Base-by-base conservation (phyloP, 2,888 invertebrate genomes). In the Sycophila texana region DNA sequence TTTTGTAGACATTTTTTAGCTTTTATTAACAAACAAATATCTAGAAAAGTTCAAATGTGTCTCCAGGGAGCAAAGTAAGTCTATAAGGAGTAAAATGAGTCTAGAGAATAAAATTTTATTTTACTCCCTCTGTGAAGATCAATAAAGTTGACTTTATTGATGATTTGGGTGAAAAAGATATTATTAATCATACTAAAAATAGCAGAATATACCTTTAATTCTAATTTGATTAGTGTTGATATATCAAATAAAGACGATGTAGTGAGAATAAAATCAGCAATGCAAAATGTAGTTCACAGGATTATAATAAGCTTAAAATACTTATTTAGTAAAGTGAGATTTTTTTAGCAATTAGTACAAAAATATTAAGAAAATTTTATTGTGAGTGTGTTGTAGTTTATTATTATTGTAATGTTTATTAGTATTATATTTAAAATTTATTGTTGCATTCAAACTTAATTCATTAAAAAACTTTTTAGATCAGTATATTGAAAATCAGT, bases 121-220 rank as follows among this genome's bases (percentile, higher is more conserved):
- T n/a, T n/a, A n/a, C n/a, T n/a, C n/a, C n/a, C n/a, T n/a, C n/a
- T n/a, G n/a, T n/a, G n/a, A n/a, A n/a, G n/a, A n/a, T n/a, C n/a
- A n/a, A n/a, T n/a, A n/a, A n/a, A n/a, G n/a, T n/a, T n/a, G n/a
- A n/a, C n/a, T n/a, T n/a, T n/a, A n/a, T n/a, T n/a, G n/a, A n/a
- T n/a, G n/a, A n/a, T n/a, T n/a, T n/a, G n/a, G n/a, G n/a, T n/a
- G n/a, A n/a, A n/a, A n/a, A n/a, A n/a, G n/a, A n/a, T n/a, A n/a
- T n/a, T 10, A 39, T 5, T 39, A 39, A 67, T 63, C 73, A 80
- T 76, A 72, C 77, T 51, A 74, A 47, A 76, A 77, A 68, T n/a
- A n/a, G n/a, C 30, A 12, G 53, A 55, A 58, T 39, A 10, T 51
- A 73, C 16, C 39, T 65, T 18, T 12, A n/a, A 47, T 26, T 18